Conservation (phyloP, 2,888 invertebrate genomes). For the Leucania comma region DNA sequence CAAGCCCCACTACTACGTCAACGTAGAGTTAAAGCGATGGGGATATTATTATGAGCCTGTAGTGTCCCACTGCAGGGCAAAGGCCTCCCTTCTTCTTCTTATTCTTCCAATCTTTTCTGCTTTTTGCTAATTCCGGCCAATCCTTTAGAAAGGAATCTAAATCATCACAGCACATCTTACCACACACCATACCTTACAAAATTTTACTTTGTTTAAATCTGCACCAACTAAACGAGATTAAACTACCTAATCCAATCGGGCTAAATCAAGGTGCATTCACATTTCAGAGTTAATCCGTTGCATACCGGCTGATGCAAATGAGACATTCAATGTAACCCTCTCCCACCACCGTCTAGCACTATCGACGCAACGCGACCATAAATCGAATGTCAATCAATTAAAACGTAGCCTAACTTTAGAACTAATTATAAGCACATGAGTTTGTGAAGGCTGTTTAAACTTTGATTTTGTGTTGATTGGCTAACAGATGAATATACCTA, state of each 20-base stretch:
- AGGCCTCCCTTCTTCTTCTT: too few species aligned
- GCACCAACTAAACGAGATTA: neutral
- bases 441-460: neutral
- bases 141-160: too few species aligned
- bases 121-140: too few species aligned
- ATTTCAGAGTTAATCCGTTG: conserved; percentile 31
- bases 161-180: too few species aligned
- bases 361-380: conserved; percentile 2
- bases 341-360: conserved; percentile 25
- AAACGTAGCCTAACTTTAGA: neutral
- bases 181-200: neutral
- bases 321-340: conserved; percentile 22
- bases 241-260: conserved; percentile 1
- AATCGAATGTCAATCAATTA: conserved; percentile 40
- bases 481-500: neutral
- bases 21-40: too few species aligned
- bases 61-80: too few species aligned
- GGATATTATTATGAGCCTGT: too few species aligned
- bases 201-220: neutral
- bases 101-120: too few species aligned
- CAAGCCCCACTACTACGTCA: too few species aligned
- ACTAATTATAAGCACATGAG: neutral
- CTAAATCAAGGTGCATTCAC: conserved; percentile 9
- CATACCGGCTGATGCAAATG: conserved; percentile 26
- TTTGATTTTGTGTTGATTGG: neutral